Conservation (phyloP, 2,113 vertebrate species). For the Pyxicephalus adspersus region DNA sequence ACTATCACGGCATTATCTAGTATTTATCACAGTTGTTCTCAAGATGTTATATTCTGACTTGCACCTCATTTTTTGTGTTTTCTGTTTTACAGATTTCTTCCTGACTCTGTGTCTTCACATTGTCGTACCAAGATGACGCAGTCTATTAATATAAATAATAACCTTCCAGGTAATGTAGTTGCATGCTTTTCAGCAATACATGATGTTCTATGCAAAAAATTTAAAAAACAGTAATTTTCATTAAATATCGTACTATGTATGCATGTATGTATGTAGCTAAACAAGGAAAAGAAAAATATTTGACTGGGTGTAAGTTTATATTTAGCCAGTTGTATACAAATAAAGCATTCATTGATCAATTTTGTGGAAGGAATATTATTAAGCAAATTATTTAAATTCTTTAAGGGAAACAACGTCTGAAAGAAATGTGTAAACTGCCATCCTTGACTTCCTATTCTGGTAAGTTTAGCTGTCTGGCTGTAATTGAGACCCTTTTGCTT, state of each 20-base stretch:
- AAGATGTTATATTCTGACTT: neutral
- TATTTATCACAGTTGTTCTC: no score
- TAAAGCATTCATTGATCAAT: neutral
- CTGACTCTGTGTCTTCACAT: neutral
- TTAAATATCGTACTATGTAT: no score
- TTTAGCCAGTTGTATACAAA: neutral
- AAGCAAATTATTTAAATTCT: no score
- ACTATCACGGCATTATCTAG: neutral
- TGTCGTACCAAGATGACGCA: conserved; percentile 76
- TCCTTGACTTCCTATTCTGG: no score
- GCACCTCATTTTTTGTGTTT: neutral
- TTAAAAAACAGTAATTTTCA: no score
- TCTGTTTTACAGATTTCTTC: neutral
- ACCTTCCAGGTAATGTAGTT: conserved; percentile 79
- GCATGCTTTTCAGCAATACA: neutral
- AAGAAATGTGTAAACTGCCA: no score
- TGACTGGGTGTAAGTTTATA: neutral
- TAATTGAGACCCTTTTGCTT: no score
- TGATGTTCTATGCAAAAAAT: neutral
- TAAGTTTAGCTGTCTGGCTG: no score
- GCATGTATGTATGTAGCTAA: no score
- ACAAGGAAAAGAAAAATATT: no score
- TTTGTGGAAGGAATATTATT: no score
- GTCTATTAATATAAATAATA: conserved; percentile 81
- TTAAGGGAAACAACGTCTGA: no score